These are phyloP conservation scores for Scolopax mira DNA, from an alignment of 2,113 vertebrate genomes.

Conservation along the genomic window DNA sequence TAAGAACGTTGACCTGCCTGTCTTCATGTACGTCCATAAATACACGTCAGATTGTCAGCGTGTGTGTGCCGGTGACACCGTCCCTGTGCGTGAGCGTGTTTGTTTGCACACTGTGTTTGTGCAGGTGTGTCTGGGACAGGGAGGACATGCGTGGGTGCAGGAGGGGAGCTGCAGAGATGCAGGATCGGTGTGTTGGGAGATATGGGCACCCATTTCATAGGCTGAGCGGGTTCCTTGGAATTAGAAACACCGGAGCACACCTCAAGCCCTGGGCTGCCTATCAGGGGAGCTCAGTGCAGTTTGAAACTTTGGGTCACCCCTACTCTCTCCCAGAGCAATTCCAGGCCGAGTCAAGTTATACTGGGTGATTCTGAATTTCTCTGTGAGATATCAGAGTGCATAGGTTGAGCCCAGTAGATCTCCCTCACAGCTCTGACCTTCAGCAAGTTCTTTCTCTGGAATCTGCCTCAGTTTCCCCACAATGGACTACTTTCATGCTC, in stretches of 20 bases:
- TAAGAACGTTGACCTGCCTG: rapidly evolving
- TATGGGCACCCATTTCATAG: rapidly evolving
- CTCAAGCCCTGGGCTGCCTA: neutral
- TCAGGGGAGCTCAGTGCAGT: neutral
- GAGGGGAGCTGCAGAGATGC: neutral
- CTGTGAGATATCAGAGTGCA: neutral
- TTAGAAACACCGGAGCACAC: neutral
- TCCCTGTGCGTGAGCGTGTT: rapidly evolving
- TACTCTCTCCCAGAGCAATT: neutral
- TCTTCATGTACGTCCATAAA: neutral
- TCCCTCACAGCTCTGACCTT: neutral
- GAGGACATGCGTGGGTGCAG: neutral
- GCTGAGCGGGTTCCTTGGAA: neutral
- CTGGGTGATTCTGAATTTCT: neutral
- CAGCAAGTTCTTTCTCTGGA: neutral
- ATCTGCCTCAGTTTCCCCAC: neutral
- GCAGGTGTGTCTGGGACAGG: neutral
- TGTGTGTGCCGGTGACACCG: neutral
- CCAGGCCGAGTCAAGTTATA: neutral
- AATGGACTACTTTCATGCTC: neutral
- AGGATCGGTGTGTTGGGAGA: neutral
- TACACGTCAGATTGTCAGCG: rapidly evolving
- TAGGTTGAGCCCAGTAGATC: neutral
- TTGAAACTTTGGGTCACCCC: neutral
- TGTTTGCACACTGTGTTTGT: neutral